Evolutionary conservation across 2,888 invertebrate genomes (phyloP), one percentile per base, ranked within the genome.

Genomic region (Sepiola atlantica): DNA sequence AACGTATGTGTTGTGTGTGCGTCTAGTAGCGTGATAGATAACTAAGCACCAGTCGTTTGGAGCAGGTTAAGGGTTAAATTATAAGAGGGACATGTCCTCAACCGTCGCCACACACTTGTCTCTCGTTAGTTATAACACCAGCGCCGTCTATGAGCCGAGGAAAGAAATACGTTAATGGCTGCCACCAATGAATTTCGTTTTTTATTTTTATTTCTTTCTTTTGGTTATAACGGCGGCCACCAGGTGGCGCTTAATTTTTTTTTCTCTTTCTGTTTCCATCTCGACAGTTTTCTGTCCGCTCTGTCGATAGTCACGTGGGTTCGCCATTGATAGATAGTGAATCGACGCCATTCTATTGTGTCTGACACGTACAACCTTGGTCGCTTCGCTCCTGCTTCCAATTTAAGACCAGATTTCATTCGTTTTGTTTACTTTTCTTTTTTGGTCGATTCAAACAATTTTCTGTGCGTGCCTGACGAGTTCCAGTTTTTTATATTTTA

Each of bases 281-380:
- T 77, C 18, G 77, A 32, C 32, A n/a, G 77, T 77, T 77, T 32
- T 77, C 77, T 14, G 77, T 32, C 77, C 77, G 14, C n/a, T 32
- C n/a, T 16, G 16, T 77, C n/a, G 77, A n/a, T 77, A n/a, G n/a
- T n/a, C 77, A 77, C 77, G 77, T 77, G 77, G 77, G 2, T 77
- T n/a, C 32, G 77, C n/a, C 32, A 77, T 77, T 77, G 77, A 77
- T 77, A 77, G 77, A 77, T 77, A 77, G 16, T 77, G 77, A 77
- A 77, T 77, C 77, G 77, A 14, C 4, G 77, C 77, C n/a, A 77
- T 77, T 77, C 77, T 77, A 77, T 77, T 77, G 77, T 77, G 77
- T 77, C 77, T 77, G 77, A 77, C 77, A 77, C 77, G 77, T 77
- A 77, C n/a, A 77, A n/a, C 77, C 77, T 77, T 77, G 45, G 77